Percentiles rank a stretch among this genome's conserved stretches.
Conservation (phyloP, 1,140 invertebrate genomes). For the Venturia canescens region DNA sequence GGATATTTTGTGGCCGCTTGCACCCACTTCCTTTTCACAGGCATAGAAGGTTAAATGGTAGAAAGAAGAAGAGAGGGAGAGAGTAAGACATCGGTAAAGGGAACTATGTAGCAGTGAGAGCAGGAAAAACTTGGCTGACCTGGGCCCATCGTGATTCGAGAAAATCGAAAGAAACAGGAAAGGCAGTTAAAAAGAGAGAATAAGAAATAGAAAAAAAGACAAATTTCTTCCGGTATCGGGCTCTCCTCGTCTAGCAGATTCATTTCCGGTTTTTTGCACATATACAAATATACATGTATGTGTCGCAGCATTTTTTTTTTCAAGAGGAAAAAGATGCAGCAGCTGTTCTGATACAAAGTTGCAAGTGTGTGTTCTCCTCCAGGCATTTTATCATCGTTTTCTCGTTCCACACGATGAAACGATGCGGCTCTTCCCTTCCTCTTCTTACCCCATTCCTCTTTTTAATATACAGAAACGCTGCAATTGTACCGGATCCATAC, state of each 20-base stretch:
- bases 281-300: neutral
- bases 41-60: neutral
- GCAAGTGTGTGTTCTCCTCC: neutral
- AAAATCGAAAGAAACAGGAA: conserved; percentile 39
- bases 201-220: neutral
- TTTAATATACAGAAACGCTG: neutral
- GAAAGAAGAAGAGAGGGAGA: neutral
- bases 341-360: too few species aligned
- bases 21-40: too few species aligned
- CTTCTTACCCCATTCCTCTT: neutral
- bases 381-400: conserved; percentile 23
- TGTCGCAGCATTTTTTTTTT: neutral
- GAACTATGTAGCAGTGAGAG: neutral
- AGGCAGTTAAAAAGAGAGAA: neutral
- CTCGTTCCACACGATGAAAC: conserved; percentile 21
- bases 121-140: neutral
- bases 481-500: too few species aligned
- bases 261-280: conserved; percentile 41
- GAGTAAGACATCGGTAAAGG: neutral
- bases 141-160: neutral
- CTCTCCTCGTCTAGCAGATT: conserved; percentile 43
- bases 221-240: conserved; percentile 51
- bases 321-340: too few species aligned
- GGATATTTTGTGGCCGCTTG: conserved; percentile 16
- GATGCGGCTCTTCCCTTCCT: neutral